A percentile compares a stretch with the other conserved stretches of the same genome.
phyloP scores from a whole-genome alignment of 2,888 invertebrate species.

The Metalampra italica region DNA sequence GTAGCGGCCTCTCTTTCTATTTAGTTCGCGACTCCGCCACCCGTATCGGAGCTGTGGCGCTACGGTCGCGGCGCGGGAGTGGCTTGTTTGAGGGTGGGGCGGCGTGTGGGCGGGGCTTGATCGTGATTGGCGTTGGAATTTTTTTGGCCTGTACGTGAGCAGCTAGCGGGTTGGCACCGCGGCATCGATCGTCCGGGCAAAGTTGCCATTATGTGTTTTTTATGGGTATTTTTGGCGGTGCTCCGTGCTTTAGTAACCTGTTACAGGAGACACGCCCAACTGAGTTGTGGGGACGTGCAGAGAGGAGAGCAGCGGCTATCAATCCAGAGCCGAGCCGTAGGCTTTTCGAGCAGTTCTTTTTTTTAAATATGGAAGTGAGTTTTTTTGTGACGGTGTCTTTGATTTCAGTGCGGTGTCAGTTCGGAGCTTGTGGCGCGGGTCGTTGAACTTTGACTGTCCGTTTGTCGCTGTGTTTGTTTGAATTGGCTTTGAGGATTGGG shows the following conservation, averaged over 20 bases:
- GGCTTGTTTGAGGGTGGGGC: conserved; percentile 45
- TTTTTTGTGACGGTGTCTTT: conserved; percentile 60
- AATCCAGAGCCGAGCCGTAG: conserved; percentile 65
- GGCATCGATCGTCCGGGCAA: conserved; percentile 70
- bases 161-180: conserved; percentile 65
- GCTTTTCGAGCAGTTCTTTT: conserved; percentile 56
- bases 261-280: conserved; percentile 69
- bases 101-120: conserved; percentile 37
- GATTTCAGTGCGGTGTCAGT: conserved; percentile 49
- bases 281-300: conserved; percentile 55
- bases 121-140: conserved; percentile 53
- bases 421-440: conserved; percentile 19
- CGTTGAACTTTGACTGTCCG: conserved; percentile 26
- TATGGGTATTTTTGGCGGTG: conserved; percentile 76
- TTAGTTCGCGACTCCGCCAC: conserved; percentile 58
- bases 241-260: conserved; percentile 71
- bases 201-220: conserved; percentile 76
- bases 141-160: conserved; percentile 66
- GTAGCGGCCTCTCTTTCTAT: conserved; percentile 59
- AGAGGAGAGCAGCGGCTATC: conserved; percentile 59
- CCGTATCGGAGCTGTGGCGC: conserved; percentile 62
- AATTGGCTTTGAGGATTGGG: conserved; percentile 1
- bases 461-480: conserved; percentile 23
- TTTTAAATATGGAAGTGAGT: conserved; percentile 38
- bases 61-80: conserved; percentile 45